phyloP scores from a whole-genome alignment of 2,888 invertebrate genomes.

The Dusona sp. region DNA sequence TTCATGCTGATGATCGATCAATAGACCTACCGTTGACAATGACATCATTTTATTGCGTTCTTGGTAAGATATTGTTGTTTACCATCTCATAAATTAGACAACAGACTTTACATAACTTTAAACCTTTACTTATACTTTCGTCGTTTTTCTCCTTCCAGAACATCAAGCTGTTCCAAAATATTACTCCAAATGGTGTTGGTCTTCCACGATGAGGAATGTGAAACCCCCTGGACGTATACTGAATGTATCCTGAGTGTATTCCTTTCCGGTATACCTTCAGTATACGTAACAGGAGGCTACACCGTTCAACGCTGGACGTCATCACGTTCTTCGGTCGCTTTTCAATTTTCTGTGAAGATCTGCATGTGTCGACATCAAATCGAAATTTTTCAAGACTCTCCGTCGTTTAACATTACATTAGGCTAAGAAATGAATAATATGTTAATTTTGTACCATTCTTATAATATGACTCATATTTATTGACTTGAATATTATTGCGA shows the following conservation, averaged over 20 bases:
- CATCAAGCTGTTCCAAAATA: background rate
- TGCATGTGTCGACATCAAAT: background rate
- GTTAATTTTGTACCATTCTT: background rate
- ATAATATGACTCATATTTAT: background rate
- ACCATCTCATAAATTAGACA: background rate
- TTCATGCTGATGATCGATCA: conserved; percentile 29
- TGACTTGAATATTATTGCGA: background rate
- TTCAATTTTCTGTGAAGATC: conserved; percentile 15
- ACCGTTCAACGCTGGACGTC: conserved; percentile 87
- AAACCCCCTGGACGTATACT: conserved; percentile 99
- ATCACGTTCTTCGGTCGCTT: conserved; percentile 20
- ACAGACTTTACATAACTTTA: background rate
- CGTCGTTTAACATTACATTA: background rate
- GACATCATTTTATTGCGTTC: conserved; percentile 2
- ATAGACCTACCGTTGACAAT: background rate
- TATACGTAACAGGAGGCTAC: conserved; percentile 99
- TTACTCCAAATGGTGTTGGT: conserved; percentile 2
- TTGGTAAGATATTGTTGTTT: conserved; percentile 66
- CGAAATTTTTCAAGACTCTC: background rate
- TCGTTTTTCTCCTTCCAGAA: conserved; percentile 29
- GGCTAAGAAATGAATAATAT: conserved; percentile 3
- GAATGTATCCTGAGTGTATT: conserved; percentile 99
- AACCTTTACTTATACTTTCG: conserved; percentile 44
- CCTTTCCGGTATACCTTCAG: conserved; percentile 99
- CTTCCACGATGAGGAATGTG: conserved; percentile 85